Evolutionary conservation across 2,113 vertebrate species (phyloP), one percentile per base, ranked within the genome.

Genomic region (Acrocephalus arundinaceus): DNA sequence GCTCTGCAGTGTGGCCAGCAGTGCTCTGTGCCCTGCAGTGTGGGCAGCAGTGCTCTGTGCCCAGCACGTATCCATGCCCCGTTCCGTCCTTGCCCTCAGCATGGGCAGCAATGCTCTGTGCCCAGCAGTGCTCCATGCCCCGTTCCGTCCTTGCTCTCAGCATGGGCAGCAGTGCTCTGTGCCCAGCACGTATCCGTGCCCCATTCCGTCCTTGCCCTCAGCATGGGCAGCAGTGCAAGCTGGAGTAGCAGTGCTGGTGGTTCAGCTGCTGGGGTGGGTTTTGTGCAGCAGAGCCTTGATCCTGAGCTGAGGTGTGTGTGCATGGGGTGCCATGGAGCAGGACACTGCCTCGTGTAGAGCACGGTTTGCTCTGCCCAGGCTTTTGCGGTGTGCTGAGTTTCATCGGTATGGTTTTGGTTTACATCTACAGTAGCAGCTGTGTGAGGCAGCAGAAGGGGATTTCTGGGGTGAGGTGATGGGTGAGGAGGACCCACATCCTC

Each of bases 241-340:
- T 41, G 62, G n/a, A 68, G 46, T n/a, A 41, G 4, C 70, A 25
- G 19, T 17, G 52, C 17, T 18, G 46, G 17, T 37, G 52, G 8
- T n/a, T 45, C 5, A 5, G 46, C 3, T 70, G 35, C 1, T 7
- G 24, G 10, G 37, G 78, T 13, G 31, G 4, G 0, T 13, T 58
- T 57, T 76, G 58, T 12, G 3, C 11, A 6, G 19, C 13, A 17
- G 13, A 19, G 41, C 11, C 43, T 57, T 24, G 45, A 9, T 72
- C 51, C 54, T 58, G 70, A 59, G 6, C 43, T 27, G 46, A 8
- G 1, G 0, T 9, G 18, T 43, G 30, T 7, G 12, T 3, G 7
- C 17, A 0, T 0, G 4, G 28, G 63, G 21, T 1, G 0, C 18
- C 12, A 1, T 0, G 48, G 61, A 28, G 72, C 33, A 48, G 48